A percentile compares a stretch with the other conserved stretches of the same genome.
phyloP scores from a whole-genome alignment of 1,140 invertebrate species.

The Leptinotarsa lineolata region DNA sequence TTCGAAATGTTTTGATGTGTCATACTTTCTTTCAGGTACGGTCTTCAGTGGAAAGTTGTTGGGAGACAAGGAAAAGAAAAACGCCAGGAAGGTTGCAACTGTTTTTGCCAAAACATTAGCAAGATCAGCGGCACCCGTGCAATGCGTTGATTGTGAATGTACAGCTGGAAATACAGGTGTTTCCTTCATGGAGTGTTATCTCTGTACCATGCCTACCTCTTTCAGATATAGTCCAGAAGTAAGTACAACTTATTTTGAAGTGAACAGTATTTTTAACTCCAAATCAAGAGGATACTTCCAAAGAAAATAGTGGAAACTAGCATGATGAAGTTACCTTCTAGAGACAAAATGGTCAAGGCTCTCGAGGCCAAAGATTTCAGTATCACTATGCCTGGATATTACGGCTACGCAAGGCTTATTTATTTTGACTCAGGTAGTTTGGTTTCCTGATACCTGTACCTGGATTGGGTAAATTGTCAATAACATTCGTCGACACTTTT shows the following conservation, averaged over 20 bases:
- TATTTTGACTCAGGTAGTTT: no score
- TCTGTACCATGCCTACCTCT: conserved; percentile 58
- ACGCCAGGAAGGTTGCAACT: conserved; percentile 69
- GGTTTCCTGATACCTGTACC: no score
- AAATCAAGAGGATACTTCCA: no score
- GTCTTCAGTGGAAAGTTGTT: conserved; percentile 69
- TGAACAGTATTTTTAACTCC: background rate
- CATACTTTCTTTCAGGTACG: conserved; percentile 38
- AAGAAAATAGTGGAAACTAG: no score
- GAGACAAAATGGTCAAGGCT: no score
- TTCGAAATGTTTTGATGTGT: no score
- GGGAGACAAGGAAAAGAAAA: conserved; percentile 60
- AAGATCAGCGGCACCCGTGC: conserved; percentile 62
- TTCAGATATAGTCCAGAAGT: conserved; percentile 59
- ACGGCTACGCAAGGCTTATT: no score
- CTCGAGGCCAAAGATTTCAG: no score
- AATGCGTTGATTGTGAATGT: conserved; percentile 77
- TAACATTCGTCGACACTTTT: no score
- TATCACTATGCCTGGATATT: no score
- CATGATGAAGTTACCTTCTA: no score
- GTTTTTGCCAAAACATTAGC: conserved; percentile 74
- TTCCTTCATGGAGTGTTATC: conserved; percentile 67
- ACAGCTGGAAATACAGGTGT: conserved; percentile 67
- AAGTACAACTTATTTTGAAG: conserved; percentile 45
- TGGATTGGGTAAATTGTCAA: no score